A percentile compares a stretch with the other conserved stretches of the same genome.
Evolutionary conservation across 1,140 invertebrate species (phyloP).

Genomic region (Thereuonema tuberculata): DNA sequence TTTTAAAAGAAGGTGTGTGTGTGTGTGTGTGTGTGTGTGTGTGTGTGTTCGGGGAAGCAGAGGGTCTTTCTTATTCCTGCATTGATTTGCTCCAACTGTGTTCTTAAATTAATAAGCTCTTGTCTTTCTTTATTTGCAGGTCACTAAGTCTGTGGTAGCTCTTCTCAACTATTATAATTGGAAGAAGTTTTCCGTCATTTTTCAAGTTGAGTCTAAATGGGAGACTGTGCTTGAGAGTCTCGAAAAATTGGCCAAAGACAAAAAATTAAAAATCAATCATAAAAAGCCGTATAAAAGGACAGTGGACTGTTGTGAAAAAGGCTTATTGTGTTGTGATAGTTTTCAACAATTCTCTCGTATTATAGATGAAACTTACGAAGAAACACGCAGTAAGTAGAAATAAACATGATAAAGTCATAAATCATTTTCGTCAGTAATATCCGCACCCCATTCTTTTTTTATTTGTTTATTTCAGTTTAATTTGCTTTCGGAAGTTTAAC

Average conservation of each 20-base stretch:
- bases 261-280: slow-evolving; percentile 70
- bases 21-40: too few species aligned
- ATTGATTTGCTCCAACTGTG: too few species aligned
- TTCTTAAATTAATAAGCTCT: slow-evolving; percentile 5
- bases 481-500: too few species aligned
- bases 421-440: slow-evolving; percentile 2
- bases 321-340: slow-evolving; percentile 52
- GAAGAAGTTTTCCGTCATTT: slow-evolving; percentile 87
- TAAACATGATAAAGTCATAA: too few species aligned
- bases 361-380: slow-evolving; percentile 74
- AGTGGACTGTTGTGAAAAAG: slow-evolving; percentile 57
- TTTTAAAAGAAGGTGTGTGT: too few species aligned
- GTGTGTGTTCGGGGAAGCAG: too few species aligned
- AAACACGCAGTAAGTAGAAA: slow-evolving; percentile 71
- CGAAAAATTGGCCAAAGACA: slow-evolving; percentile 47
- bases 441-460: too few species aligned
- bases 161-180: slow-evolving; percentile 79
- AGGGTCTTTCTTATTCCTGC: too few species aligned
- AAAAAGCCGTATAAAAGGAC: slow-evolving; percentile 45
- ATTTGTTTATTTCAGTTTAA: too few species aligned
- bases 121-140: slow-evolving; percentile 37
- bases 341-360: slow-evolving; percentile 66
- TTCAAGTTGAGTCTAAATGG: slow-evolving; percentile 53
- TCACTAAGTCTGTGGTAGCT: slow-evolving; percentile 84
- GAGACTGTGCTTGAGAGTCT: slow-evolving; percentile 59